Evolutionary conservation across 2,113 vertebrate species (phyloP).

Genomic region (Dendropsophus ebraccatus): DNA sequence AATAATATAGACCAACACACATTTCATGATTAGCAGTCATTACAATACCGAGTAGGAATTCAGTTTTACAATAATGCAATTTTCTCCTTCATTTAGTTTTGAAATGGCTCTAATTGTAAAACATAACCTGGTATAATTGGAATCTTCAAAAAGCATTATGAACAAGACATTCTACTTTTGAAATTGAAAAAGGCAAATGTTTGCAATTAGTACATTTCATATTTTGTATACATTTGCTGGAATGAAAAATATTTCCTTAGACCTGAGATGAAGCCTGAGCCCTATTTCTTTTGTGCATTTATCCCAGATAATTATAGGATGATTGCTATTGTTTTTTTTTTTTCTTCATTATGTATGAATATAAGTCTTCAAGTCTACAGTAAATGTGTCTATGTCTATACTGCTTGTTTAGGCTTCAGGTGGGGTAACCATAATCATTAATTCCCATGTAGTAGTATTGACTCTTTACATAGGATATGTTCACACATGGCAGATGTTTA

Average conservation of each 20-base stretch:
- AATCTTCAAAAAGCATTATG: conserved; percentile 54
- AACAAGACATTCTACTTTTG: conserved; percentile 46
- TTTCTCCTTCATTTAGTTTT: conserved; percentile 58
- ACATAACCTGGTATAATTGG: conserved; percentile 62
- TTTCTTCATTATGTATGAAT: no score
- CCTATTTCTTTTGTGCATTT: no score
- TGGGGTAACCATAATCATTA: no score
- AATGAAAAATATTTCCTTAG: not conserved
- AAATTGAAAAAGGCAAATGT: conserved; percentile 42
- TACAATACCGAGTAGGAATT: conserved; percentile 51
- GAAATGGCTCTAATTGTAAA: conserved; percentile 61
- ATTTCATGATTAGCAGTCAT: conserved; percentile 60
- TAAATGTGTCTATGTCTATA: no score
- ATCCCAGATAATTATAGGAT: no score
- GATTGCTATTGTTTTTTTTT: no score
- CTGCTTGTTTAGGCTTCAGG: no score
- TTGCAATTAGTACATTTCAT: conserved; percentile 43
- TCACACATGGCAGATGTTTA: no score
- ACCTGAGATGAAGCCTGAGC: no score
- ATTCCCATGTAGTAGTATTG: no score
- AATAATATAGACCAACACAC: conserved; percentile 46
- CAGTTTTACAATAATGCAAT: conserved; percentile 54
- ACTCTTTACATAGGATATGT: no score
- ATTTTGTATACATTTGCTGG: conserved; percentile 35
- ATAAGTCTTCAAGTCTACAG: no score